A percentile compares a stretch with the other conserved stretches of the same genome.
phyloP scores from a whole-genome alignment of 2,888 invertebrate genomes.

The Eugnorisma glareosa region DNA sequence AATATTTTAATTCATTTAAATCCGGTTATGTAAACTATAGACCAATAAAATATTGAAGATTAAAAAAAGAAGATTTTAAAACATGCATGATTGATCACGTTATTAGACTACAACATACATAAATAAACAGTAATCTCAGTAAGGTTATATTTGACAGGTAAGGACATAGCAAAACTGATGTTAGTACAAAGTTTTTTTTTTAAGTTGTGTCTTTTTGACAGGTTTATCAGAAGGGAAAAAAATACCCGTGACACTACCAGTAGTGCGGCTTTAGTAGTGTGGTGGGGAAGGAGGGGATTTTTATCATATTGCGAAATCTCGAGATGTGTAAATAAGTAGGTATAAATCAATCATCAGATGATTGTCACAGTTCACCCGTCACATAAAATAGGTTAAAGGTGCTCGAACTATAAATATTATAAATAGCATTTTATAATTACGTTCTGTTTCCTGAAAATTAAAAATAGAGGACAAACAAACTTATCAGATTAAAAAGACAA shows the following conservation, averaged over 20 bases:
- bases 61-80: constrained; percentile 14
- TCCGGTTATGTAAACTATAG: constrained; percentile 24
- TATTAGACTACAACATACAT: constrained; percentile 36
- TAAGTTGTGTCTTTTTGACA: constrained; percentile 14
- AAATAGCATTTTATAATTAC: constrained; percentile 13
- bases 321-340: constrained; percentile 18
- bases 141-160: constrained; percentile 60
- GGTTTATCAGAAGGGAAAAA: no score
- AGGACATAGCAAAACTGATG: constrained; percentile 55
- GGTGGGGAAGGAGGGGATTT: no score
- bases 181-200: constrained; percentile 16
- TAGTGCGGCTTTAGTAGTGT: no score
- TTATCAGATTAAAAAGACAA: constrained; percentile 33
- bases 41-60: constrained; percentile 30
- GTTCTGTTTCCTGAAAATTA: constrained; percentile 12
- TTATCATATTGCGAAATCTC: constrained; percentile 26
- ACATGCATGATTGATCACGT: constrained; percentile 52
- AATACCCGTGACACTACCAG: no score
- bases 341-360: constrained; percentile 12
- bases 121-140: constrained; percentile 48
- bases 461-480: constrained; percentile 16
- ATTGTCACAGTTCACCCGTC: constrained; percentile 38
- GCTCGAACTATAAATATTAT: constrained; percentile 48
- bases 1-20: constrained; percentile 18
- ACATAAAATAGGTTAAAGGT: constrained; percentile 51